These are phyloP conservation scores for Porphyrio hochstetteri DNA, from an alignment of 2,113 vertebrate genomes.

Conservation along the genomic window DNA sequence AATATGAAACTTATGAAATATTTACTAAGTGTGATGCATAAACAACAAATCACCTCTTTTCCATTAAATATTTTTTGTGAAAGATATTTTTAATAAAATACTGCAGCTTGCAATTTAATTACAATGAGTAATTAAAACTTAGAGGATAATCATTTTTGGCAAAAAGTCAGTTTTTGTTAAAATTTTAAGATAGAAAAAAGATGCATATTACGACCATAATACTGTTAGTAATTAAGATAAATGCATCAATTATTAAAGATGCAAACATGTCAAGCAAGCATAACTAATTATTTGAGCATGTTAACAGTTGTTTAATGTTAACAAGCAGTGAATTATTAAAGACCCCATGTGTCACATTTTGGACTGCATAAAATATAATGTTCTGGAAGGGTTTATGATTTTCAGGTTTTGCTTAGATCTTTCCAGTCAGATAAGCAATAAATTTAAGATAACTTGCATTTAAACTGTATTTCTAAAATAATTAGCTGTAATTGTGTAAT, in stretches of 20 bases:
- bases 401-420: slow-evolving; percentile 80
- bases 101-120: slow-evolving; percentile 91
- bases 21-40: slow-evolving; percentile 80
- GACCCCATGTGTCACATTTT: slow-evolving; percentile 87
- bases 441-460: slow-evolving; percentile 76
- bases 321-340: slow-evolving; percentile 99
- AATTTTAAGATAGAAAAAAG: slow-evolving; percentile 88
- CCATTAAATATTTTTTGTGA: slow-evolving; percentile 80
- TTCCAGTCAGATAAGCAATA: slow-evolving; percentile 71
- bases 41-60: slow-evolving; percentile 83
- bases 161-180: slow-evolving; percentile 88
- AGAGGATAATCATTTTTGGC: slow-evolving; percentile 93
- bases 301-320: slow-evolving; percentile 99
- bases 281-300: slow-evolving; percentile 99
- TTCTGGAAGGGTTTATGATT: slow-evolving; percentile 81
- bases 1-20: slow-evolving; percentile 85
- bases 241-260: slow-evolving; percentile 99
- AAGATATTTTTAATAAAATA: slow-evolving; percentile 83
- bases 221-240: slow-evolving; percentile 99
- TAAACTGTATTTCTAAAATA: slow-evolving; percentile 77
- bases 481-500: slow-evolving; percentile 70
- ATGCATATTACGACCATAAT: slow-evolving; percentile 91
- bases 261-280: slow-evolving; percentile 99
- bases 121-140: slow-evolving; percentile 97
- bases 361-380: slow-evolving; percentile 88